These are phyloP conservation scores for Babylonia areolata DNA, from an alignment of 1,140 invertebrate genomes.

Conservation along the genomic window DNA sequence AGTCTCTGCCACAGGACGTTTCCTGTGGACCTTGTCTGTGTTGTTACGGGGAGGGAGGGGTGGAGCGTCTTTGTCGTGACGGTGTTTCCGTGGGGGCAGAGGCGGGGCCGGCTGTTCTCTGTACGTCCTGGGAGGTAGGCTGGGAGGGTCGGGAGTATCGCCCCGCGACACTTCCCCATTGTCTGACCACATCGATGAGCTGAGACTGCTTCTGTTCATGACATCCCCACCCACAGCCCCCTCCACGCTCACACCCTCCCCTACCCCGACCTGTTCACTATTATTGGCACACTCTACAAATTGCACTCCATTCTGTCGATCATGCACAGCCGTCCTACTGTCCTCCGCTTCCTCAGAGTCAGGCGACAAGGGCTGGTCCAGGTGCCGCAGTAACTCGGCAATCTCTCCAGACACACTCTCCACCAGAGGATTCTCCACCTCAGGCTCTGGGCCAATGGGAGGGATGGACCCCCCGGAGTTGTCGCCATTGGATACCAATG, in stretches of 20 bases:
- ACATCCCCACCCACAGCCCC: conserved; percentile 16
- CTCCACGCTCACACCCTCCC: not conserved
- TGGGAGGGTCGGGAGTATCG: conserved; percentile 53
- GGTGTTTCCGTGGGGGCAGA: conserved; percentile 59
- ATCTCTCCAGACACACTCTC: conserved; percentile 15
- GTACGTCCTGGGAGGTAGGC: conserved; percentile 69
- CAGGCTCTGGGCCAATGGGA: not conserved
- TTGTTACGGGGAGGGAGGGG: conserved; percentile 58
- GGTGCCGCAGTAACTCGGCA: not conserved
- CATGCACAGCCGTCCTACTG: not conserved
- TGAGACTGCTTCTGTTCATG: not conserved
- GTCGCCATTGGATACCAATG: conserved; percentile 45
- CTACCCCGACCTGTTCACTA: not conserved
- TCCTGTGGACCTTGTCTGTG: conserved; percentile 38
- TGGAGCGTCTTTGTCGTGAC: conserved; percentile 53
- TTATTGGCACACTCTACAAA: not conserved
- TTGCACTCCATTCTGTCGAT: not conserved
- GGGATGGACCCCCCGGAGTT: conserved; percentile 53
- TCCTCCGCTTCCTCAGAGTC: not conserved
- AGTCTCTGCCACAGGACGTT: conserved; percentile 53
- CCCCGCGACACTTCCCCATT: not conserved
- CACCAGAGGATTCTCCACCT: not conserved
- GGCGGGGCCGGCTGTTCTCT: conserved; percentile 61
- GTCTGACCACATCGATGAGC: not conserved
- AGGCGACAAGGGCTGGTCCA: not conserved